Percentiles rank a stretch among this genome's conserved stretches.
phyloP scores from a whole-genome alignment of 2,797 vertebrate species.

The Alfaro cultratus region DNA sequence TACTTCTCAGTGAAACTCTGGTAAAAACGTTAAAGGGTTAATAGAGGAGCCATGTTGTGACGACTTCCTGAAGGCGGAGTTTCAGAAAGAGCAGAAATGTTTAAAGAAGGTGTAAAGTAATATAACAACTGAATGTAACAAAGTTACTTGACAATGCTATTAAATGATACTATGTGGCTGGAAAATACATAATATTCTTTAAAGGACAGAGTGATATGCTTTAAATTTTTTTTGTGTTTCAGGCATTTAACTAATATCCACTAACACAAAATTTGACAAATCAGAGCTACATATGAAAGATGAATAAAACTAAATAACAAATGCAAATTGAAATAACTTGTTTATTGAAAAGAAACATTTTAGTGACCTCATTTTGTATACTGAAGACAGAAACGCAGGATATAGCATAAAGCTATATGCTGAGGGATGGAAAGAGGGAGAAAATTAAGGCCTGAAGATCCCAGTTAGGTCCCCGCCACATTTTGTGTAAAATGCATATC shows the following conservation, averaged over 20 bases:
- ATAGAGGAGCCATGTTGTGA: too few relatives aligned
- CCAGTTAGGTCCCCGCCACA: slow-evolving; percentile 22
- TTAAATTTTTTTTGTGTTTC: not conserved
- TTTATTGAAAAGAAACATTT: slow-evolving; percentile 25
- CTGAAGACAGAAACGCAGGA: not conserved
- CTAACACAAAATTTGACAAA: slow-evolving; percentile 10
- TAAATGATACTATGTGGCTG: too few relatives aligned
- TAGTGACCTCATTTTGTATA: slow-evolving; percentile 16
- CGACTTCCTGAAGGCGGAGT: too few relatives aligned
- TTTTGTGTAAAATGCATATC: slow-evolving; percentile 25
- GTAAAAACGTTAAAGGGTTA: too few relatives aligned
- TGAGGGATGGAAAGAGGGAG: slow-evolving; percentile 1
- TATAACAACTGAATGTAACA: too few relatives aligned
- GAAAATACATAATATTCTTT: too few relatives aligned
- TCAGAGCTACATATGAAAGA: not conserved
- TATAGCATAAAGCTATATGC: not conserved
- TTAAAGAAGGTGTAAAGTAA: too few relatives aligned
- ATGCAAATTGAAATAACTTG: not conserved
- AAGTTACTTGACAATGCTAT: too few relatives aligned
- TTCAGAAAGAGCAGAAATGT: too few relatives aligned
- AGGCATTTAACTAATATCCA: slow-evolving; percentile 10
- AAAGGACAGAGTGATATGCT: not conserved
- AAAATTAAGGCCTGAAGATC: slow-evolving; percentile 11
- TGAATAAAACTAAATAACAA: not conserved
- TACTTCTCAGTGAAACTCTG: too few relatives aligned